These are phyloP conservation scores for Phymorhynchus buccinoides DNA, from an alignment of 1,140 invertebrate genomes.

Conservation along the genomic window DNA sequence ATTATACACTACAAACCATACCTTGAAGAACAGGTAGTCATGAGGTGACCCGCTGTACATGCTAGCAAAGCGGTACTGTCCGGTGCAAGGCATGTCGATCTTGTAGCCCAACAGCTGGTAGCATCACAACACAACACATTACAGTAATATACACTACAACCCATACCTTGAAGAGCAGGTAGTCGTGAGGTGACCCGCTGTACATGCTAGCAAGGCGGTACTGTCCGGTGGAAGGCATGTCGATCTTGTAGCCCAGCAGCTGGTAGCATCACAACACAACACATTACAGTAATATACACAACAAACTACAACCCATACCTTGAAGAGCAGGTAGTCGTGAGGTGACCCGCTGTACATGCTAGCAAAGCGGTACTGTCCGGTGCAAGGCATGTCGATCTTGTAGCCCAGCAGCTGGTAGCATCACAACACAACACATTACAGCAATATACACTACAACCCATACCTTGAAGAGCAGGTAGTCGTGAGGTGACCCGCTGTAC, in stretches of 20 bases:
- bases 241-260: conserved; percentile 89
- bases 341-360: conserved; percentile 89
- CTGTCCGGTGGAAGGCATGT: conserved; percentile 79
- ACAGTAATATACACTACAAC: no score
- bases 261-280: no score
- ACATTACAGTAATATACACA: conserved; percentile 74
- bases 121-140: no score
- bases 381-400: conserved; percentile 83
- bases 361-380: conserved; percentile 81
- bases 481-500: conserved; percentile 87
- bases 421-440: no score
- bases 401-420: conserved; percentile 90
- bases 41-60: conserved; percentile 89
- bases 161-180: conserved; percentile 83
- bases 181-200: conserved; percentile 86
- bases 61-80: conserved; percentile 83
- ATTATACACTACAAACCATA: conserved; percentile 78
- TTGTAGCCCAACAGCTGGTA: conserved; percentile 90
- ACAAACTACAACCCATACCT: conserved; percentile 72
- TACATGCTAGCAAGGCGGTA: conserved; percentile 88
- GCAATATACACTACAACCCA: no score
- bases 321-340: conserved; percentile 86
- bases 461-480: conserved; percentile 86
- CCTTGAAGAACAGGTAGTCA: conserved; percentile 86
- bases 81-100: conserved; percentile 82